These are phyloP conservation scores for Clamator glandarius DNA, from an alignment of 2,797 vertebrate genomes.

Conservation along the genomic window DNA sequence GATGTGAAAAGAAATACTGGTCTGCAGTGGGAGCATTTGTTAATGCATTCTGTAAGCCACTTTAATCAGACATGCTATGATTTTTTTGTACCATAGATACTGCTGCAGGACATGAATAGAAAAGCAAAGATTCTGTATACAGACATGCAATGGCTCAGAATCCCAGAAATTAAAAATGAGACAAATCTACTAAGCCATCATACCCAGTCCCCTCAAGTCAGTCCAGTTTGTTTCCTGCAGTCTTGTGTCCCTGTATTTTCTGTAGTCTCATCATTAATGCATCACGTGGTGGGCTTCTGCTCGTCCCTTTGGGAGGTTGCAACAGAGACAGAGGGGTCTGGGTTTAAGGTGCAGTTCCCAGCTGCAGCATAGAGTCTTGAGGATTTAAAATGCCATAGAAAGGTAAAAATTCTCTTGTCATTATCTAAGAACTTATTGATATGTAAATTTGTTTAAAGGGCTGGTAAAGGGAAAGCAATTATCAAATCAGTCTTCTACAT, in stretches of 20 bases:
- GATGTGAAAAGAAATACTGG: neutral
- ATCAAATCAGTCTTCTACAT: neutral
- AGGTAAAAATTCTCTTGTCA: neutral
- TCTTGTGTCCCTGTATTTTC: neutral
- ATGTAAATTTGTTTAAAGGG: neutral
- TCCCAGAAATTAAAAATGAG: neutral
- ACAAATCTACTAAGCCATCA: neutral
- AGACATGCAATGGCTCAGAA: slow-evolving; percentile 20
- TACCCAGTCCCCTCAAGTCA: neutral
- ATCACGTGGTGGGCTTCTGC: neutral
- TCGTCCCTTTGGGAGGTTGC: neutral
- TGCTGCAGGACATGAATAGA: slow-evolving; percentile 30
- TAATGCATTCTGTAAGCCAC: neutral
- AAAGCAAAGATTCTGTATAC: neutral
- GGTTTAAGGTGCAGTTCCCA: neutral
- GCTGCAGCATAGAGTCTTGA: neutral
- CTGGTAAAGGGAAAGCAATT: neutral
- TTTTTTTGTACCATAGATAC: neutral
- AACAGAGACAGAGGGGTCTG: neutral
- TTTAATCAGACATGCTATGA: neutral
- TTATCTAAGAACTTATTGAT: neutral
- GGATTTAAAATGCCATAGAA: neutral
- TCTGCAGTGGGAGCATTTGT: neutral
- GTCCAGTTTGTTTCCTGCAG: neutral
- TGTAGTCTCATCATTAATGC: neutral